Evolutionary conservation across 2,888 invertebrate species (phyloP), one percentile per base, ranked within the genome.

Genomic region (Margaritifera margaritifera): DNA sequence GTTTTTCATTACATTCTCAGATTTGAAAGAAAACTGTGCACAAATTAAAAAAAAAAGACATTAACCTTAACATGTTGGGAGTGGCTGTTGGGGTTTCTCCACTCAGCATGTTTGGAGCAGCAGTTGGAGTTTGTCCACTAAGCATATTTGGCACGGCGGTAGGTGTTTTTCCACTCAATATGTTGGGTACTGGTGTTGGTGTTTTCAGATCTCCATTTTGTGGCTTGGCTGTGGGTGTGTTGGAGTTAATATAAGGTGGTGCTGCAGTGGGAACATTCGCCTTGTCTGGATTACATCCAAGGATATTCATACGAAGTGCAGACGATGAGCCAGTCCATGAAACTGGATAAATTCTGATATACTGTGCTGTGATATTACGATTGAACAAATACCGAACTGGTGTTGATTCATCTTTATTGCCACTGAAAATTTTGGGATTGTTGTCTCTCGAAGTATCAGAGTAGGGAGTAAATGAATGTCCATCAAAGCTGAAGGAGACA

Each of bases 331-430:
- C 72, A 19, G 78, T 70, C 66, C 78, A 76, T 2, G 68, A 68
- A 5, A 76, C 63, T 3, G 84, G 84, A 57, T 81, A 78, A 31
- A 86, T 72, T 27, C 83, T 77, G 50, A 86, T 77, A 62, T 77
- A 81, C 64, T 78, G 82, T 2, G 83, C 80, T 18, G 81, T 75
- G 55, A 84, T 69, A 70, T 84, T 81, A 27, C 86, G 77, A 71
- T 83, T 84, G 69, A 86, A 84, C 20, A 84, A 71, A 27, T 80
- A 79, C 54, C 82, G 78, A 1, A 80, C 77, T 3, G 80, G 78
- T 11, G 79, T 78, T 54, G 59, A 64, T 27, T 66, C 70, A 62
- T 84, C 81, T 1, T 64, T 71, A 71, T 86, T 86, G 6, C 76
- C 85, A 19, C 22, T 71, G 69, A 83, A 84, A 2, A 72, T 53